These are phyloP conservation scores for Corydoras maculifer DNA, from an alignment of 2,113 vertebrate species.

Conservation along the genomic window DNA sequence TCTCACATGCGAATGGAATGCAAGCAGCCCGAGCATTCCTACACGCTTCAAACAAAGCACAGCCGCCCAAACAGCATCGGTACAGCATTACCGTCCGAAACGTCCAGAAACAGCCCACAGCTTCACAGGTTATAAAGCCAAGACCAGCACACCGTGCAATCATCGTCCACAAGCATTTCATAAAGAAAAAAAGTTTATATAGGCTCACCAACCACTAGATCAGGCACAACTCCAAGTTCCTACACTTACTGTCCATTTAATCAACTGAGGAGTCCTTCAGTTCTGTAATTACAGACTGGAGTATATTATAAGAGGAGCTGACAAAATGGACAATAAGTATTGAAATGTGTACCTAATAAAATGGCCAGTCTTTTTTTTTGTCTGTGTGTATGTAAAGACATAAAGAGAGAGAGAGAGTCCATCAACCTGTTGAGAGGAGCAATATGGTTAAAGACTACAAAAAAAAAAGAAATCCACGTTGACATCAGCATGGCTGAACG, in stretches of 20 bases:
- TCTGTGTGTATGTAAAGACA: too few relatives aligned
- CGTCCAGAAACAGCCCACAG: slow-evolving; percentile 4
- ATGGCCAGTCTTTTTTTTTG: too few relatives aligned
- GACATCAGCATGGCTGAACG: neutral
- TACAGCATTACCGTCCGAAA: neutral
- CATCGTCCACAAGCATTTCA: slow-evolving; percentile 16
- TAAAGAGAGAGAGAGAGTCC: neutral
- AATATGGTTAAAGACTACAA: slow-evolving; percentile 17
- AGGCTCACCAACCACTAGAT: too few relatives aligned
- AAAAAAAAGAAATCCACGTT: slow-evolving; percentile 1
- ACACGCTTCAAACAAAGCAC: slow-evolving; percentile 12
- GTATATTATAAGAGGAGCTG: too few relatives aligned
- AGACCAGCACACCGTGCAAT: slow-evolving; percentile 38
- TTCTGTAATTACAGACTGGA: too few relatives aligned
- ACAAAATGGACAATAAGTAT: neutral
- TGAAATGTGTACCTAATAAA: neutral
- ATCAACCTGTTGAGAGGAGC: slow-evolving; percentile 37
- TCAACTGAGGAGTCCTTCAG: too few relatives aligned
- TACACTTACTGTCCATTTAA: too few relatives aligned
- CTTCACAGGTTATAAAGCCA: slow-evolving; percentile 30
- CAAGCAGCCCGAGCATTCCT: slow-evolving; percentile 8
- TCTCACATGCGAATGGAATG: slow-evolving; percentile 22
- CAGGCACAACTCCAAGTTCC: too few relatives aligned
- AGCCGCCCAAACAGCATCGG: slow-evolving; percentile 14
- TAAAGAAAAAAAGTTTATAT: neutral